phyloP scores from a whole-genome alignment of 2,113 vertebrate genomes.

The Cynocephalus volans region DNA sequence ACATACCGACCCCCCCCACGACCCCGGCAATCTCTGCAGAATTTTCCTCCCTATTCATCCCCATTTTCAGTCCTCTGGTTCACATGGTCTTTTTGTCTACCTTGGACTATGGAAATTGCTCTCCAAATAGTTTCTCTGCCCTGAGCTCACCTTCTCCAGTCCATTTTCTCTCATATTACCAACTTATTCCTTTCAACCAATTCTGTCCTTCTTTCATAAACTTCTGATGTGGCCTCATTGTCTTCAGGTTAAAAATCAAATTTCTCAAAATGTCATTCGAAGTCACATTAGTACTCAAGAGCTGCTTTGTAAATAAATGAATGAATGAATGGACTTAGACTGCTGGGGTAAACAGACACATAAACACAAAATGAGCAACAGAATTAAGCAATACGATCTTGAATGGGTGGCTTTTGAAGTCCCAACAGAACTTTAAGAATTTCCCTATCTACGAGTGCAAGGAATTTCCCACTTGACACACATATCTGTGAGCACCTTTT shows the following conservation, averaged over 20 bases:
- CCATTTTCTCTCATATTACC: not conserved
- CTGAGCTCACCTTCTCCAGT: not conserved
- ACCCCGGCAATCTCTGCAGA: not conserved
- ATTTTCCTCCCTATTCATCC: not conserved
- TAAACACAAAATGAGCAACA: not conserved
- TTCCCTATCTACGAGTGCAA: not conserved
- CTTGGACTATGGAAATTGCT: not conserved
- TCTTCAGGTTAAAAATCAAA: slow-evolving; percentile 5
- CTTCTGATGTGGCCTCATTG: not conserved
- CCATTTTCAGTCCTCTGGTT: not conserved
- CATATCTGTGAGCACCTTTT: not conserved
- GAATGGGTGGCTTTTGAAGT: not conserved
- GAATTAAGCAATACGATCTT: not conserved
- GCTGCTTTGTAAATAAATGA: not conserved
- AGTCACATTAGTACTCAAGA: not conserved
- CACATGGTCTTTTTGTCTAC: not conserved
- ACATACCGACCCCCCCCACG: too few species aligned
- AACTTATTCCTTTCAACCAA: not conserved
- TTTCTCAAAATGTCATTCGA: not conserved
- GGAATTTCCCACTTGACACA: not conserved
- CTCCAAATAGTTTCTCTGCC: not conserved
- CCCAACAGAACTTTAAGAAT: not conserved
- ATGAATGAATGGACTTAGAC: not conserved
- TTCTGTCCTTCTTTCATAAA: not conserved
- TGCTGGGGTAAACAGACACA: not conserved